Conservation (phyloP, 2,113 vertebrate species). For the Hydropotes inermis region DNA sequence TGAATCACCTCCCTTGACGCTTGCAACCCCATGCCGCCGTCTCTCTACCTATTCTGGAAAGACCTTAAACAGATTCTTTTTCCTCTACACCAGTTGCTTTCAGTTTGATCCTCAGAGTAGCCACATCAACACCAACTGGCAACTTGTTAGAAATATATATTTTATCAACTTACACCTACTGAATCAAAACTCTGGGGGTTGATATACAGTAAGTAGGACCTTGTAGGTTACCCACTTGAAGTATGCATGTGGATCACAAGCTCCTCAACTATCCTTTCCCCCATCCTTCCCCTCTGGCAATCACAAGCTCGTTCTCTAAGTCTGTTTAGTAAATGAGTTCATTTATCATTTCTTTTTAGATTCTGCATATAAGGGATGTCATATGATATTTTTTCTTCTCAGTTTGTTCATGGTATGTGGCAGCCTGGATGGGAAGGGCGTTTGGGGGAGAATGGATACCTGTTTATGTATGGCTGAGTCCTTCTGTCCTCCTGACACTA, state of each 20-base stretch:
- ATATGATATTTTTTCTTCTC: neutral
- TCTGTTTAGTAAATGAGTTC: neutral
- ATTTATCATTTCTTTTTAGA: neutral
- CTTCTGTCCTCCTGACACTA: neutral
- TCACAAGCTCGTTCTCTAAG: neutral
- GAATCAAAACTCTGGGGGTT: neutral
- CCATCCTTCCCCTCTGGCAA: neutral
- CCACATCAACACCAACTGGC: neutral
- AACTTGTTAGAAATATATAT: neutral
- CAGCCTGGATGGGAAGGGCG: neutral
- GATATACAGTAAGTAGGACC: neutral
- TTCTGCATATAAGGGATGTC: neutral
- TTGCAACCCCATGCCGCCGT: fast-evolving
- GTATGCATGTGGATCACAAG: neutral
- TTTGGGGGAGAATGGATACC: neutral
- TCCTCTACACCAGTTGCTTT: neutral
- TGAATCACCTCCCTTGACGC: fast-evolving
- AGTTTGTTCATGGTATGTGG: neutral
- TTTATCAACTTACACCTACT: neutral
- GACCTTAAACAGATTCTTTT: neutral
- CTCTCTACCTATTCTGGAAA: neutral
- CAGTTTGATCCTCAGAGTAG: neutral
- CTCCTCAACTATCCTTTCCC: neutral
- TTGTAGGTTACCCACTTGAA: neutral
- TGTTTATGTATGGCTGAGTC: neutral